Base-by-base conservation (phyloP, 2,113 vertebrate species). In the Rhizomys pruinosus region DNA sequence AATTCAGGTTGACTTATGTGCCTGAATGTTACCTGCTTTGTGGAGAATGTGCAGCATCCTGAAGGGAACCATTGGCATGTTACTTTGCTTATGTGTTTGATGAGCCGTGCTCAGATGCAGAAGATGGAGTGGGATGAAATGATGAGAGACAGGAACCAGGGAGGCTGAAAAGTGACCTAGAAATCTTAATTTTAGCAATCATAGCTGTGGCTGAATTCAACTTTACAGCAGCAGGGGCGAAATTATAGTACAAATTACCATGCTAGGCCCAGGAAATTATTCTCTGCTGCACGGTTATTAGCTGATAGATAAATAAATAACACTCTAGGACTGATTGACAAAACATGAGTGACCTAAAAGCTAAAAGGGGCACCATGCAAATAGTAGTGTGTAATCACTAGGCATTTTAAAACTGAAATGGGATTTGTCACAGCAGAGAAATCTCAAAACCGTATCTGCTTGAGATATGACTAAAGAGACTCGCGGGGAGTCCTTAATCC, bases 281-380 rank as follows among this genome's bases (percentile, higher is more conserved):
- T 98, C 97, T 98, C 97, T 96, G 97, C 97, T 97, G 96, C 97
- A 98, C 68, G 98, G 97, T 97, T 98, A 98, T 98, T 98, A 98
- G 97, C 95, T 97, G 98, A 98, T 98, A 98, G 98, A 98, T 98
- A 98, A 98, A 98, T 98, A 98, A 98, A 98, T 98, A 98, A 98
- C 98, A 98, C 97, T 96, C 95, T 97, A 96, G 95, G 98, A 96
- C 97, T 98, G 98, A 98, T 96, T 98, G 98, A 98, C 98, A 98
- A 98, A 98, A 98, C 98, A 96, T 95, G 97, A 98, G 97, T 97
- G 98, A 98, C 98, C 98, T 98, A 97, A 97, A 95, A 98, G 97
- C 96, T 98, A 98, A 98, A 97, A 96, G 97, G 97, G 97, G 89
- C 81, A 32, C 91, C 96, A 93, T 97, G 97, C 92, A 98, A 98